Conservation (phyloP, 2,888 invertebrate genomes). For the Polia nebulosa region DNA sequence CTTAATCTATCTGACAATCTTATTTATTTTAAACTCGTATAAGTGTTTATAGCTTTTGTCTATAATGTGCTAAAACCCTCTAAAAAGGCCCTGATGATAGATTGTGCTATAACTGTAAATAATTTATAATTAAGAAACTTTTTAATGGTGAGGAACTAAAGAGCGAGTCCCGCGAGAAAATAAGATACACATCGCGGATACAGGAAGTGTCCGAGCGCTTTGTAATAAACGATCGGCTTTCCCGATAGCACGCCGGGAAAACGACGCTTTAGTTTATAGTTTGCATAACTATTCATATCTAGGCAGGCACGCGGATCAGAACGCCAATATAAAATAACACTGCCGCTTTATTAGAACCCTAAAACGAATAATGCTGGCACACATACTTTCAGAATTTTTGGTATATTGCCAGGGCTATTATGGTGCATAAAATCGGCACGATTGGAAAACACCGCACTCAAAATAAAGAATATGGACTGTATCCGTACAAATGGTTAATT, state of each 20-base stretch:
- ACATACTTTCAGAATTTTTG: slow-evolving; percentile 52
- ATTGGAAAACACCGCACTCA: slow-evolving; percentile 46
- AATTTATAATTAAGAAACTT: neutral
- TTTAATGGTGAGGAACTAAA: slow-evolving; percentile 1
- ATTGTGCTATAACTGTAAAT: neutral
- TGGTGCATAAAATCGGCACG: slow-evolving; percentile 50
- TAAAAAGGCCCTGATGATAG: no score
- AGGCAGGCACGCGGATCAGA: neutral
- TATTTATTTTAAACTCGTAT: no score
- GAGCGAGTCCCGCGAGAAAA: slow-evolving; percentile 5
- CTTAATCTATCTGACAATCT: no score
- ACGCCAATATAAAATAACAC: slow-evolving; percentile 11
- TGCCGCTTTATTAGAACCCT: slow-evolving; percentile 28
- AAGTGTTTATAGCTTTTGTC: no score
- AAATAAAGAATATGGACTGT: slow-evolving; percentile 52
- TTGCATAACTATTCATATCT: slow-evolving; percentile 8
- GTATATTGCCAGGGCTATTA: slow-evolving; percentile 55
- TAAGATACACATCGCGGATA: neutral
- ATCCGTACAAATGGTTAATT: slow-evolving; percentile 62
- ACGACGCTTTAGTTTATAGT: slow-evolving; percentile 8
- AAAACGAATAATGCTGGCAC: slow-evolving; percentile 31
- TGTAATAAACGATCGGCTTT: slow-evolving; percentile 20
- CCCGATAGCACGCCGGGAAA: slow-evolving; percentile 2
- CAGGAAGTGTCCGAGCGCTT: slow-evolving; percentile 19
- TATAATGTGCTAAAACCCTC: no score